Evolutionary conservation across 2,113 vertebrate species (phyloP), one percentile per base, ranked within the genome.

Genomic region (Muscicapa adusta): DNA sequence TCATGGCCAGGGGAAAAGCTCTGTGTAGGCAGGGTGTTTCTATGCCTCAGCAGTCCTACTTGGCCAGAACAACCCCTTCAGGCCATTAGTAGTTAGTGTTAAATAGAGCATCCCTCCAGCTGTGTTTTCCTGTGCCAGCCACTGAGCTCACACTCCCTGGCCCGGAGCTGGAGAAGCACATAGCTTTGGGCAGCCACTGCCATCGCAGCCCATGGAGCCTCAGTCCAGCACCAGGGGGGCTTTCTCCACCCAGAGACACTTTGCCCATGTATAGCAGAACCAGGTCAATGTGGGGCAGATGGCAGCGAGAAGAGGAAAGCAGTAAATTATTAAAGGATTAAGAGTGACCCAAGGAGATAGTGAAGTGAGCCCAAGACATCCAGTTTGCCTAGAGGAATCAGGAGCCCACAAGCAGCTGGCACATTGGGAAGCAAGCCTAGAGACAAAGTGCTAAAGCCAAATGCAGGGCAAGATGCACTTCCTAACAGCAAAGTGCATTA

Each of bases 41-140:
- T 90, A n/a, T 85, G 72, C 57, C 72, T 95, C 78, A 90, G 90
- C 90, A 91, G 72, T 74, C 60, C 90, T 90, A 83, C 85, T 94
- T 91, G 93, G 90, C 88, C 36, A 71, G 94, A 91, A 75, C 51
- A 86, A 63, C 43, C 82, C 76, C 86, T 92, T 68, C 5, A 1
- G 89, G 80, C 68, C 7, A 9, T 89, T 74, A 89, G 83, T 22
- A 96, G 83, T 36, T 24, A 1, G 76, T 73, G 61, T 93, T 53
- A 95, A 94, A 71, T 14, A 95, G 83, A 97, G 92, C 43, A 89
- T 93, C 89, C 79, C 79, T 96, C 77, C 93, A 91, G 90, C 78
- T 67, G 78, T 1, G 10, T 36, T 95, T 72, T 90, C 51, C 43
- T 3, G 9, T 94, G 95, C 94, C 95, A 97, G 79, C 40, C 5